Percentiles rank a stretch among this genome's conserved stretches.
phyloP scores from a whole-genome alignment of 2,113 vertebrate species.

The Albula glossodonta region DNA sequence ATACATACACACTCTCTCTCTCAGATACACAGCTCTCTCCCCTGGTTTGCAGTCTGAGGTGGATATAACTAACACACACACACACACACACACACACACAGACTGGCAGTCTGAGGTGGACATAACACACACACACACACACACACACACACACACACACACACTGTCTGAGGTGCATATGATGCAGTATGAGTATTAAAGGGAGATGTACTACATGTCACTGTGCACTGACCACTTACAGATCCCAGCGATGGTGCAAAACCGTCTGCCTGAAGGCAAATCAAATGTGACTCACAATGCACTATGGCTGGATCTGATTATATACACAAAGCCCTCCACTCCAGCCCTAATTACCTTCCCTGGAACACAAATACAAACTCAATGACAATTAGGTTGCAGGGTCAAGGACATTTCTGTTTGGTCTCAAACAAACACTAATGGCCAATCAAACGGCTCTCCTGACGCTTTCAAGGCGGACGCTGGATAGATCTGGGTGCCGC shows the following conservation, averaged over 20 bases:
- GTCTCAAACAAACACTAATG: not conserved
- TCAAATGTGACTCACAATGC: constrained; percentile 24
- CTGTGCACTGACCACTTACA: not conserved
- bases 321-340: constrained; percentile 6
- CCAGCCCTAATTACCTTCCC: constrained; percentile 19
- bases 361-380: not conserved
- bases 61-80: too few relatives aligned
- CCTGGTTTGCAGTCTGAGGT: too few relatives aligned
- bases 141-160: too few relatives aligned
- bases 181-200: not conserved
- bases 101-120: not conserved
- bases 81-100: not conserved
- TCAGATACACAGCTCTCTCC: not conserved
- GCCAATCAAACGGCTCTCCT: too few relatives aligned
- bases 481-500: not conserved
- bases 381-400: not conserved
- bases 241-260: not conserved
- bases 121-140: not conserved
- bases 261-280: constrained; percentile 23
- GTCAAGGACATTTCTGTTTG: constrained; percentile 18
- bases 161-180: too few relatives aligned
- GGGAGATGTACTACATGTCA: constrained; percentile 12
- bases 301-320: constrained; percentile 18
- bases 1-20: constrained; percentile 9
- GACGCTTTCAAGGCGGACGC: not conserved